These are phyloP conservation scores for Dicaeum eximium DNA, from an alignment of 2,113 vertebrate species.

Conservation along the genomic window DNA sequence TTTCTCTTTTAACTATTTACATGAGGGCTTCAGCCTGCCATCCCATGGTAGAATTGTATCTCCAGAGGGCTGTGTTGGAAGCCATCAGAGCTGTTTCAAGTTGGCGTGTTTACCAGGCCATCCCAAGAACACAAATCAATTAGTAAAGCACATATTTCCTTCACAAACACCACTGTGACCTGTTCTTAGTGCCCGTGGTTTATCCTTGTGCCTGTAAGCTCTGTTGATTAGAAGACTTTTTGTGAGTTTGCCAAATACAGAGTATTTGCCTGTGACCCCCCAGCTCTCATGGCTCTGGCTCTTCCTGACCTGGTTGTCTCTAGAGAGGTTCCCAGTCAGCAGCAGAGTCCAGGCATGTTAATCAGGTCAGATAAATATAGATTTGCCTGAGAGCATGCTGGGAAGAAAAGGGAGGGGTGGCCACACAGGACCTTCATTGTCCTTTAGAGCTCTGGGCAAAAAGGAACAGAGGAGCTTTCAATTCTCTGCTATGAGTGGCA, in stretches of 20 bases:
- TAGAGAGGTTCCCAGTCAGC: background rate
- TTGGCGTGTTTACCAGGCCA: background rate
- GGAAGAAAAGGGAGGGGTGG: background rate
- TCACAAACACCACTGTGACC: background rate
- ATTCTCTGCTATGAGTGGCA: background rate
- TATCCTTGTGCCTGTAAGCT: background rate
- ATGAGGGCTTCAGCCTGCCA: background rate
- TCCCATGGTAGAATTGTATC: accelerated
- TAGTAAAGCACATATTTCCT: background rate
- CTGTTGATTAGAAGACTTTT: background rate
- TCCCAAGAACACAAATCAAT: background rate
- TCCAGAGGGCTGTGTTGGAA: background rate
- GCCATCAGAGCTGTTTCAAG: background rate
- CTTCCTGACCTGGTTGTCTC: background rate
- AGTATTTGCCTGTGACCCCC: background rate
- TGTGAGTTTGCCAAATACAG: background rate
- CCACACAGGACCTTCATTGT: background rate
- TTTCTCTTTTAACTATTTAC: background rate
- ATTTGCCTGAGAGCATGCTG: background rate
- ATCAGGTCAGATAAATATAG: background rate
- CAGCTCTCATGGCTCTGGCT: background rate
- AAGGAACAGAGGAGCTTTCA: background rate
- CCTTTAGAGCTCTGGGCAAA: background rate
- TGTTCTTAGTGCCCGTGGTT: background rate
- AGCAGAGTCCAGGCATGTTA: background rate